A percentile compares a stretch with the other conserved stretches of the same genome.
phyloP scores from a whole-genome alignment of 2,888 invertebrate genomes.

The Onthophagus sagittarius region DNA sequence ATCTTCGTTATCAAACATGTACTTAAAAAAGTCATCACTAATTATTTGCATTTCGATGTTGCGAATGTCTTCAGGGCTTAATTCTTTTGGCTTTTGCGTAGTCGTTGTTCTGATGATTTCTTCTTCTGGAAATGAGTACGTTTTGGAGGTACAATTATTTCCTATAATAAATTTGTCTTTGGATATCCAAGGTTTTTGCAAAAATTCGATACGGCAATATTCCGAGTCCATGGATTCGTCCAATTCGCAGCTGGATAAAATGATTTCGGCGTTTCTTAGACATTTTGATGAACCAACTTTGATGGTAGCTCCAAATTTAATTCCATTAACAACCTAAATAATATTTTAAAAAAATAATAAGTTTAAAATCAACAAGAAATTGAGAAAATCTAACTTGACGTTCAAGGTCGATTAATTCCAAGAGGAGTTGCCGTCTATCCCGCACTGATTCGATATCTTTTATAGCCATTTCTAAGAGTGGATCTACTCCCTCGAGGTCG shows the following conservation, averaged over 20 bases:
- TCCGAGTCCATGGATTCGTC: constrained; percentile 37
- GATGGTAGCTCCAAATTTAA: constrained; percentile 56
- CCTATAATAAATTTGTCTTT: constrained; percentile 58
- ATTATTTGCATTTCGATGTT: neutral
- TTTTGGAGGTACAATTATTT: constrained; percentile 62
- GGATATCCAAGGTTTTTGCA: constrained; percentile 65
- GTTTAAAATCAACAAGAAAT: no score
- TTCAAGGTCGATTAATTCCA: constrained; percentile 52
- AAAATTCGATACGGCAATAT: constrained; percentile 58
- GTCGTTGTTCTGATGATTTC: neutral
- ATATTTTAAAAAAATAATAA: neutral
- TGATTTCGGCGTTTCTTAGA: constrained; percentile 35
- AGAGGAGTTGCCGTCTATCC: constrained; percentile 45
- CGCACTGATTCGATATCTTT: constrained; percentile 48
- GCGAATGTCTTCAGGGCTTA: neutral
- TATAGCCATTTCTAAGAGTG: constrained; percentile 51
- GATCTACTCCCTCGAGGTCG: constrained; percentile 52
- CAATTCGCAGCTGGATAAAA: constrained; percentile 38
- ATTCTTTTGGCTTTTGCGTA: neutral
- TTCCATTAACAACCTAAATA: constrained; percentile 57
- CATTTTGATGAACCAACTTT: constrained; percentile 53
- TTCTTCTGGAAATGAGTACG: constrained; percentile 26
- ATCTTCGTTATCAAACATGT: neutral
- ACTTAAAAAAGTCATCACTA: neutral
- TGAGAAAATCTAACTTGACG: constrained; percentile 53